Base-by-base conservation (phyloP, 37 sponge, comb jelly and placozoan genomes). In the Amphimedon queenslandica region DNA sequence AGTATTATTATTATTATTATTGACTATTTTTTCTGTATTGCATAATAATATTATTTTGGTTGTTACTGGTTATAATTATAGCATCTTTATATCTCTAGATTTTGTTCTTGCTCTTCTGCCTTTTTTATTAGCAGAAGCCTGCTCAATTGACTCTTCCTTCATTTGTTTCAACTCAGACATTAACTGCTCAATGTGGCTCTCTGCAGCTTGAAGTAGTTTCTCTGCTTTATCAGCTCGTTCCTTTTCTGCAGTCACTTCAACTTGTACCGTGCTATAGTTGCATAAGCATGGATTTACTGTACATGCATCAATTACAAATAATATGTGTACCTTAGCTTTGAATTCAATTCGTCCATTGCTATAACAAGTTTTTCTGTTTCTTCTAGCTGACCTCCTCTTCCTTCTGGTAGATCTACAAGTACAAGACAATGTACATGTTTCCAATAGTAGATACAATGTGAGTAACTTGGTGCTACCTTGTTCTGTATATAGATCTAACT, bases 331-430 rank as follows among this genome's bases (percentile, higher is more conserved):
- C 67, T 36, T 27, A 84, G 40, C 25, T 71, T 63, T 3, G 36
- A 28, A 0, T 64, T 72, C 13, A 72, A 67, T 20, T 77, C 38
- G 60, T 84, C 84, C 41, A 84, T 42, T 25, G 33, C 6, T 27
- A 84, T 2, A 31, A 84, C 40, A 1, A 84, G 43, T 40, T 25
- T 29, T 30, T 85, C 85, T 1, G 40, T 69, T 10, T 85, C 85
- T n/a, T 79, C 51, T 37, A 8, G 18, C 29, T 27, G 61, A 5
- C 71, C 11, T 2, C 69, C 70, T 27, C 80, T 73, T 0, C 85
- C 80, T 67, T 85, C 63, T 1, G 85, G 85, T 57, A 84, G 66
- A 2, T 2, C 84, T 84, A 64, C 1, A 75, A n/a, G n/a, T 13
- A 29, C 27, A 33, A 67, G 3, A 55, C 3, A 37, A 37, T 36